Percentiles rank a stretch among this genome's conserved stretches.
These are phyloP conservation scores for Tor tambroides DNA, from an alignment of 2,113 vertebrate genomes.

Conservation along the genomic window DNA sequence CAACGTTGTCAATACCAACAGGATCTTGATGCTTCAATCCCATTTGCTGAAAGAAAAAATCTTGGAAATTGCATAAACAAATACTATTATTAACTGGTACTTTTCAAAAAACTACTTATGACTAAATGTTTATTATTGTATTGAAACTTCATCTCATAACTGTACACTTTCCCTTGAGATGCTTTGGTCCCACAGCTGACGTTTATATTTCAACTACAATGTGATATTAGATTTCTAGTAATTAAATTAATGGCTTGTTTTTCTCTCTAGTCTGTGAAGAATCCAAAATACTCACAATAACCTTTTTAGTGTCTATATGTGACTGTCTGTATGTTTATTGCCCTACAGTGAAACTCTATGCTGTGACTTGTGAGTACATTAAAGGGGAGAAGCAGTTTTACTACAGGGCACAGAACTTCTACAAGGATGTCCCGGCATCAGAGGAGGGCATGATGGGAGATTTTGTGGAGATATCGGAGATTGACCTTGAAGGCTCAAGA, in stretches of 20 bases:
- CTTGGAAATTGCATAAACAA: neutral
- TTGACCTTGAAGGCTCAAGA: constrained; percentile 86
- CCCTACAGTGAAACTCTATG: constrained; percentile 91
- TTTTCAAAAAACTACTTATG: neutral
- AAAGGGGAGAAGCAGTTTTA: constrained; percentile 97
- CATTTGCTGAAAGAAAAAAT: neutral
- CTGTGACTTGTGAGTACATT: constrained; percentile 93
- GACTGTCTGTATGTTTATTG: constrained; percentile 26
- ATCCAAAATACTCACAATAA: too few relatives aligned
- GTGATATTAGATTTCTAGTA: neutral
- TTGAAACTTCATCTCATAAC: neutral
- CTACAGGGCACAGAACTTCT: constrained; percentile 91
- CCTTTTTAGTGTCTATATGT: neutral
- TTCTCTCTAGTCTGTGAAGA: too few relatives aligned
- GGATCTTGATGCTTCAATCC: neutral
- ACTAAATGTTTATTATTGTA: neutral
- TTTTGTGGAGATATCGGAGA: constrained; percentile 86
- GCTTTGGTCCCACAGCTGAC: neutral
- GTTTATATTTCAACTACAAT: neutral
- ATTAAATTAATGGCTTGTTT: neutral
- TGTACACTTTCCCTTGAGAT: neutral
- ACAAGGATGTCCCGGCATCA: constrained; percentile 87
- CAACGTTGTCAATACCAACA: neutral
- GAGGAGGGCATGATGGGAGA: constrained; percentile 98
- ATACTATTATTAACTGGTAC: neutral